Base-by-base conservation (phyloP, 1,140 invertebrate genomes). In the Rhizoglyphus robini region DNA sequence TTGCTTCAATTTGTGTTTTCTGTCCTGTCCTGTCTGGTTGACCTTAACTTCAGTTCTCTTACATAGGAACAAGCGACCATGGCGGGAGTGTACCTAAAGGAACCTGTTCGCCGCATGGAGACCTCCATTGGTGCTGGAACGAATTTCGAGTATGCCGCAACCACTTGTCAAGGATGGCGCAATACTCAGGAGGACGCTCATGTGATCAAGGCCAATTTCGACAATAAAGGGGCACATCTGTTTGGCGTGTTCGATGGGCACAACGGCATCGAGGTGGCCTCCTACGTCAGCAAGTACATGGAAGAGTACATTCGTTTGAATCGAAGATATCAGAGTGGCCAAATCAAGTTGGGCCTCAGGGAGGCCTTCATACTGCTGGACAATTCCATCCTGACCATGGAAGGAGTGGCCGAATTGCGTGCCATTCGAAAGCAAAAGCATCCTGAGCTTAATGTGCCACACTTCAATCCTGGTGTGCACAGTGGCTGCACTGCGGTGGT, bases 401-500 rank as follows among this genome's bases (percentile, higher is more conserved):
- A 63, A 49, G 41, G 34, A 1, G 29, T 63, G 1, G 15, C n/a
- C 5, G 61, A 63, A 31, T 47, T 63, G 20, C 23, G 25, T 18
- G 34, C 41, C 30, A 63, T 63, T 3, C 2, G 61, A 27, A 23
- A 29, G 3, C 1, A 60, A n/a, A 46, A 15, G 34, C 34, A 47
- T 49, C 34, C 34, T 31, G 58, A 25, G 20, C 27, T n/a, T n/a
- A 23, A 30, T 27, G 18, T 63, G 27, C 61, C 34, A 13, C 23
- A 65, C n/a, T 29, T 30, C 31, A 71, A 82, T 76, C 89, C 90
- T 61, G 92, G 90, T 15, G 84, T 83, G 57, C 89, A 92, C 71
- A 92, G 88, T 76, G 93, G 94, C 1, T 94, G 90, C 69, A 97
- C 94, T 31, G 94, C 94, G 46, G 92, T 96, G 27, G 87, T 96